Evolutionary conservation across 2,888 invertebrate species (phyloP), one percentile per base, ranked within the genome.

Genomic region (Spisula solida): DNA sequence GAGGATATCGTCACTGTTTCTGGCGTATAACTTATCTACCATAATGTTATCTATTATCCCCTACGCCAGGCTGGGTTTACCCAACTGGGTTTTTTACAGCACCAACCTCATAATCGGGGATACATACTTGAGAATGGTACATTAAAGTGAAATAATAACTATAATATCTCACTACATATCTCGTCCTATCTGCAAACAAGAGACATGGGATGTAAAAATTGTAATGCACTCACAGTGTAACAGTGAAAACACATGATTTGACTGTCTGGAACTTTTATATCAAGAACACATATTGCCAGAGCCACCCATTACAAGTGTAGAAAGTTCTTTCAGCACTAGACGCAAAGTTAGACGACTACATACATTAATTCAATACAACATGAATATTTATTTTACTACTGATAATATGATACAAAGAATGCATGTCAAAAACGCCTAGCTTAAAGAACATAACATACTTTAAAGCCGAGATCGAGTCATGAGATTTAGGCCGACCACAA

Each of bases 61-160:
- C 41, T 34, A 25, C 14, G 75, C 75, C 14, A 75, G 75, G 34
- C 75, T 75, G 75, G 75, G 75, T 75, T 75, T 41, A 41, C 2
- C 41, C 41, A 8, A 41, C 41, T 41, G 41, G 41, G 41, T 5
- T 41, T 41, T 41, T 75, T 31, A 75, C 75, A 31, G 31, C 14
- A 31, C 16, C 31, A 31, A 25, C 34, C 75, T 18, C 8, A 41
- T 41, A 41, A 75, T 31, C 16, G 0, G 18, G 16, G 31, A 75
- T 75, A 75, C n/a, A 34, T 18, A 34, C 34, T 6, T 5, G 29
- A 31, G 75, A 75, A 75, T 18, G 31, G 34, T 34, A 75, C 18
- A 75, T 75, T 70, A 31, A 75, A 75, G 10, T 18, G 75, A 75
- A 75, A 75, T 75, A 75, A 75, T 8, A 12, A 34, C 75, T 75